These are phyloP conservation scores for Crenichthys baileyi DNA, from an alignment of 2,797 vertebrate genomes.

Conservation along the genomic window DNA sequence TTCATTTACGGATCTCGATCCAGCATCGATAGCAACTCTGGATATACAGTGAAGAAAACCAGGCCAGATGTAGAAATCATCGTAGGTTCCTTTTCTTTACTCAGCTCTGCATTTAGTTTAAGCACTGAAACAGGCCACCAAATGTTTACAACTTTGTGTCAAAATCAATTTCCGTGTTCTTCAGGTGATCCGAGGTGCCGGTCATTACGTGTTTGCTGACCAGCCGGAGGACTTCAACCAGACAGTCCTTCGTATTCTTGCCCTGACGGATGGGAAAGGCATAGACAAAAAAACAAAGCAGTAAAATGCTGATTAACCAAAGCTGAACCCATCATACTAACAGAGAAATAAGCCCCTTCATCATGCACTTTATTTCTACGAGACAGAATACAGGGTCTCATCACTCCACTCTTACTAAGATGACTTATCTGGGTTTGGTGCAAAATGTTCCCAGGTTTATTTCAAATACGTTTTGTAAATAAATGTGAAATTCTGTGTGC, in stretches of 20 bases:
- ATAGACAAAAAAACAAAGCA: neutral
- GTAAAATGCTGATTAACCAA: conserved; percentile 7
- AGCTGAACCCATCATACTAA: neutral
- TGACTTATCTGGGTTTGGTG: conserved; percentile 11
- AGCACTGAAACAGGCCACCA: too few relatives aligned
- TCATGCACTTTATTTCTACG: conserved; percentile 51
- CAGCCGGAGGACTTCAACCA: conserved; percentile 95
- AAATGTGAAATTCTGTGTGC: conserved; percentile 39
- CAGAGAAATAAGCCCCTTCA: conserved; percentile 21
- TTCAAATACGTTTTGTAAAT: conserved; percentile 62
- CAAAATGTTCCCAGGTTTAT: conserved; percentile 3
- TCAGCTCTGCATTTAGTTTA: neutral
- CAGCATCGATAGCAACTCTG: conserved; percentile 91
- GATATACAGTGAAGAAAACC: conserved; percentile 85
- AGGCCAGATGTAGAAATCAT: conserved; percentile 88
- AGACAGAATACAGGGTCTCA: conserved; percentile 26
- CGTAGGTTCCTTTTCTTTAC: conserved; percentile 74
- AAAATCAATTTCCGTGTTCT: conserved; percentile 1
- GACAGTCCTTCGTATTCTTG: conserved; percentile 86
- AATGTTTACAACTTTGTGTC: conserved; percentile 1
- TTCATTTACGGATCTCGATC: conserved; percentile 95
- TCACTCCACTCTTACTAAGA: conserved; percentile 7
- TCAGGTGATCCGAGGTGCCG: conserved; percentile 92
- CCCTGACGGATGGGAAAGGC: conserved; percentile 16
- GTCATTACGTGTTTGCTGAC: conserved; percentile 95